Base-by-base conservation (phyloP, 1,140 invertebrate species). In the Atopsyche davidsoni region DNA sequence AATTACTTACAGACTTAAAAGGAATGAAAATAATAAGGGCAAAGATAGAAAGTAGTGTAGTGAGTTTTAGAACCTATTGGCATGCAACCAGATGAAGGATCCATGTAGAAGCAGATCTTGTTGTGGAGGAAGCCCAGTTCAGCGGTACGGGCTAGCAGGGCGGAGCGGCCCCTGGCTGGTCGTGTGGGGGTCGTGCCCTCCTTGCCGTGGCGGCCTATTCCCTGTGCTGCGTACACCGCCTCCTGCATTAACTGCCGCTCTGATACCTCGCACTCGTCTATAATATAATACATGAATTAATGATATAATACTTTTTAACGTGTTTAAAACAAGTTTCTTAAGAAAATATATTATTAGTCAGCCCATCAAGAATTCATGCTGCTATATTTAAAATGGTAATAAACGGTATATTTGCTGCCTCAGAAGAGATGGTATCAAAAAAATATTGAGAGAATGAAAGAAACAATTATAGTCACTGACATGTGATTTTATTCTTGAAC, bases 111-210 rank as follows among this genome's bases (percentile, higher is more conserved):
- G 51, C 79, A 75, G 35, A 96, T 77, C 53, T 85, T 76, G 64
- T 86, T 87, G 63, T 93, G 88, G 44, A 95, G 76, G 74, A 87
- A 90, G 2, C 93, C 92, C 28, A 95, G 75, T 64, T 94, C 89
- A 2, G 86, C 81, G 6, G 96, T 69, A 38, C 87, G 77, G 10
- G 86, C 66, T 4, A 90, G 75, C 34, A 84, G 60, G 54, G 67
- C 73, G 22, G 76, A 74, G 36, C 60, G 63, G 1, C 46, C 50
- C 13, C 45, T 10, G 59, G 44, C 7, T 53, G 52, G n/a, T 59
- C 57, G n/a, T 57, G 35, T 60, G 13, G 13, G 17, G 19, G 16
- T 13, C 25, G 6, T 18, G 13, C 38, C 24, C 18, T 23, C 11
- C 43, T 21, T 42, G 35, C 35, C 39, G 1, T 21, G 2, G n/a